Conservation (phyloP, 2,888 invertebrate species). For the Nysson spinosus region DNA sequence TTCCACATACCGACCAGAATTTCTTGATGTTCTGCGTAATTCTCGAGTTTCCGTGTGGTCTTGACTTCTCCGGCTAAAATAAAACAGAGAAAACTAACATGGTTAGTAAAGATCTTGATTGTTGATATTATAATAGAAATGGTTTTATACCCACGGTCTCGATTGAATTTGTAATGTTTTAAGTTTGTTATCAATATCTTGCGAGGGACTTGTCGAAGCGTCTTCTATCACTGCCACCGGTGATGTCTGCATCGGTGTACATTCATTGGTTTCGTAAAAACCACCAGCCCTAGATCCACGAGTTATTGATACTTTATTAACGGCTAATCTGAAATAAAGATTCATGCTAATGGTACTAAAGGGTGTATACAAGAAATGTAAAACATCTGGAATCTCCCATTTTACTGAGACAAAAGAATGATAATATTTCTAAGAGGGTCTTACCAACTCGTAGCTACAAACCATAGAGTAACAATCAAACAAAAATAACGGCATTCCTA, state of each 20-base stretch:
- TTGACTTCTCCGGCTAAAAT: slow-evolving; percentile 57
- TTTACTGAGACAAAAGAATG: no score
- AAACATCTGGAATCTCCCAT: no score
- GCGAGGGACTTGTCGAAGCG: slow-evolving; percentile 67
- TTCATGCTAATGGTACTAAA: slow-evolving; percentile 26
- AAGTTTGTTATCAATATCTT: slow-evolving; percentile 71
- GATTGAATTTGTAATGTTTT: slow-evolving; percentile 73
- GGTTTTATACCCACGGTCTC: slow-evolving; percentile 63
- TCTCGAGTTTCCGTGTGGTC: slow-evolving; percentile 68
- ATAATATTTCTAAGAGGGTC: no score
- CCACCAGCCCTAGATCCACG: slow-evolving; percentile 62
- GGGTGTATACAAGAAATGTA: background rate
- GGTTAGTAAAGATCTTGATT: background rate
- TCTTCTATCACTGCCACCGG: slow-evolving; percentile 68
- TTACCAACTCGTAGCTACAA: no score
- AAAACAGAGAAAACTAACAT: background rate
- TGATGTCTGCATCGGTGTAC: slow-evolving; percentile 63
- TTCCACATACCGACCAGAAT: slow-evolving; percentile 72
- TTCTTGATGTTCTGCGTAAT: slow-evolving; percentile 71
- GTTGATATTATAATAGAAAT: background rate
- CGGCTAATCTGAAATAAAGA: slow-evolving; percentile 61
- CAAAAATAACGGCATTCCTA: background rate
- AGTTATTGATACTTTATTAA: slow-evolving; percentile 63
- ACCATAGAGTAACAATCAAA: no score
- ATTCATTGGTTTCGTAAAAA: slow-evolving; percentile 68